Conservation (phyloP, 2,888 invertebrate species). For the Ectemnius continuus region DNA sequence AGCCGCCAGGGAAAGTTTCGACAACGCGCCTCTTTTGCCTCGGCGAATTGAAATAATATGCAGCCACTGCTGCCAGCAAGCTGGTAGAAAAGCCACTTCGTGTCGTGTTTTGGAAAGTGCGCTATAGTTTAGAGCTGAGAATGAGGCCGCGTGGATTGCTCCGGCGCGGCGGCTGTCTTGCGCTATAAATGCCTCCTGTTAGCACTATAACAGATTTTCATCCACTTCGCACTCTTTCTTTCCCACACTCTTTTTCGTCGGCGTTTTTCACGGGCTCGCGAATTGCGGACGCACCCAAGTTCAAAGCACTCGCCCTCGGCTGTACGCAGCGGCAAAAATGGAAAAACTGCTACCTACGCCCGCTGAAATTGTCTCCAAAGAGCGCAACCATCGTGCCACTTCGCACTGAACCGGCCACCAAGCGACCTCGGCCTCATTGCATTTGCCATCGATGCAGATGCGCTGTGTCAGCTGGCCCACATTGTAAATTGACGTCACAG, state of each 20-base stretch:
- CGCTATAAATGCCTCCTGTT: no score
- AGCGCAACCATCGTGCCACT: slow-evolving; percentile 3
- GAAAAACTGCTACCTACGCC: slow-evolving; percentile 46
- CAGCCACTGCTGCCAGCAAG: background rate
- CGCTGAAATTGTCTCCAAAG: no score
- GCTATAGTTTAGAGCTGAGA: no score
- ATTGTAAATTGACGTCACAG: no score
- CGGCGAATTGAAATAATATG: slow-evolving; percentile 26
- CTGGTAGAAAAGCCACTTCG: background rate
- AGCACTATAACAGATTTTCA: slow-evolving; percentile 52
- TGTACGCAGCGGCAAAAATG: slow-evolving; percentile 56
- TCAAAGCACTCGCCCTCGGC: slow-evolving; percentile 59
- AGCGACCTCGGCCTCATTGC: slow-evolving; percentile 23
- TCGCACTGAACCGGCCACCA: no score
- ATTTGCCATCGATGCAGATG: no score
- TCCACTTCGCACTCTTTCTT: slow-evolving; percentile 50
- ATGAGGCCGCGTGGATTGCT: no score
- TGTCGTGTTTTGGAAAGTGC: no score
- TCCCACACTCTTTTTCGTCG: slow-evolving; percentile 4
- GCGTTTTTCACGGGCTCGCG: slow-evolving; percentile 47
- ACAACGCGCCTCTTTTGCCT: slow-evolving; percentile 22
- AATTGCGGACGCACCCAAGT: slow-evolving; percentile 65
- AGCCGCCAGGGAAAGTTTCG: slow-evolving; percentile 50
- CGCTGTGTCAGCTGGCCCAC: no score
- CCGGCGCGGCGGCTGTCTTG: no score